Evolutionary conservation across 2,113 vertebrate genomes (phyloP), one percentile per base, ranked within the genome.

Genomic region (Trochalopteron elliotii): DNA sequence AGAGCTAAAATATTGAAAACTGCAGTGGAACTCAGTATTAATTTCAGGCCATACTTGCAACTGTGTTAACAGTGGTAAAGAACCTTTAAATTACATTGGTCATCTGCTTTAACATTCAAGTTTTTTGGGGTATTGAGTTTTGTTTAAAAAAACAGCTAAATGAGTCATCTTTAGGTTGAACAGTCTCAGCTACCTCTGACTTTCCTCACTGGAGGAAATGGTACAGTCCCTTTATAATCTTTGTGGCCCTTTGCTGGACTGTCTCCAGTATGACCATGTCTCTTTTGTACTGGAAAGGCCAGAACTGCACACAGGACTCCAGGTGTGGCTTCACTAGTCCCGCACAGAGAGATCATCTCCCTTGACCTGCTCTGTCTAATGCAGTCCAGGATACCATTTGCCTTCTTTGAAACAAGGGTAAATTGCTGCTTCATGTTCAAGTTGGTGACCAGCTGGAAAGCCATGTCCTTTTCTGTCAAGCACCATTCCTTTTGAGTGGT

Each of bases 1-100:
- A 96, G 67, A 93, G 64, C 44, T 79, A 92, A 94, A 90, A 76
- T 49, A 61, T 11, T 44, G 18, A 83, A 67, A 79, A 23, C 17
- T 79, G 17, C 27, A 69, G 28, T 83, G 17, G 24, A 85, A 75
- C 4, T 53, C 61, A 39, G 13, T 33, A 39, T 80, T 86, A 27
- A 72, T 91, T 87, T 95, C 40, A 80, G 42, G 53, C 2, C 22
- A 19, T 47, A 22, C 3, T 49, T 88, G 22, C 28, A 89, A 12
- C 35, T 53, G 15, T 55, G 5, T 50, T 55, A 56, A 35, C 24
- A 61, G 18, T 7, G 2, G 4, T 44, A 65, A 74, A 80, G 39
- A 57, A 89, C 74, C 11, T 79, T 83, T 50, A 39, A 82, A 60
- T 17, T 61, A 68, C 7, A 20, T 39, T 68, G 19, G 16, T 72